phyloP scores from a whole-genome alignment of 2,797 vertebrate genomes.

The Melanogrammus aeglefinus region DNA sequence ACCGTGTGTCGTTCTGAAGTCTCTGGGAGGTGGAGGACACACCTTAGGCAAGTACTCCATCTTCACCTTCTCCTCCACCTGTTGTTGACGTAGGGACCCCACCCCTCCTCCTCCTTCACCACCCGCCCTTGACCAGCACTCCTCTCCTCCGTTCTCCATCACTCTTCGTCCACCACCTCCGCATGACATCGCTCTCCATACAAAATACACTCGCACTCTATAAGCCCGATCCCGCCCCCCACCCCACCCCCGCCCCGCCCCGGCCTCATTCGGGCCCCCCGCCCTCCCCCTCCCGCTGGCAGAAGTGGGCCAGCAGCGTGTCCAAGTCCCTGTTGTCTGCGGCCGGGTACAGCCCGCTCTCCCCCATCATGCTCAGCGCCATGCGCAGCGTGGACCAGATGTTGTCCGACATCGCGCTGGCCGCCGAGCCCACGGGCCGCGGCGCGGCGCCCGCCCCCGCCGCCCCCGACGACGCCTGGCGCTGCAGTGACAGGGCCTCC shows the following conservation, averaged over 20 bases:
- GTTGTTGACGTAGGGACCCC: too few relatives aligned
- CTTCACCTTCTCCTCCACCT: conserved; percentile 14
- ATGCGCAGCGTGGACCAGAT: conserved; percentile 98
- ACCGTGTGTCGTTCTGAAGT: conserved; percentile 20
- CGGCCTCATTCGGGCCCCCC: conserved; percentile 71
- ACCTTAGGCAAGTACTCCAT: conserved; percentile 28
- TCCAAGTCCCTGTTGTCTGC: conserved; percentile 89
- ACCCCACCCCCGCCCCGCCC: conserved; percentile 26
- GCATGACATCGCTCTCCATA: conserved; percentile 62
- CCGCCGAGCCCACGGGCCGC: conserved; percentile 80
- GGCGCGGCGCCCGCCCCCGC: conserved; percentile 68
- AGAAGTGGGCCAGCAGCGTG: conserved; percentile 84
- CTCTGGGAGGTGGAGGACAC: conserved; percentile 48
- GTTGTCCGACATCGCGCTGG: conserved; percentile 93
- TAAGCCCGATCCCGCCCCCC: conserved; percentile 24
- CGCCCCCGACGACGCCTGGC: conserved; percentile 68
- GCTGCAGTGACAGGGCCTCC: conserved; percentile 93
- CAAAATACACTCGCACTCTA: conserved; percentile 72
- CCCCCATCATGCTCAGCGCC: conserved; percentile 98
- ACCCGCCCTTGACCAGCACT: neutral
- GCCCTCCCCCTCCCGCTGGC: conserved; percentile 84
- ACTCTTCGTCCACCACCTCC: conserved; percentile 31
- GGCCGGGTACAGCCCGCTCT: conserved; percentile 87
- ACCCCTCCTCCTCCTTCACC: neutral
- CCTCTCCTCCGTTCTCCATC: neutral